Conservation (phyloP, 1,140 invertebrate species). For the Hyphantria cunea region DNA sequence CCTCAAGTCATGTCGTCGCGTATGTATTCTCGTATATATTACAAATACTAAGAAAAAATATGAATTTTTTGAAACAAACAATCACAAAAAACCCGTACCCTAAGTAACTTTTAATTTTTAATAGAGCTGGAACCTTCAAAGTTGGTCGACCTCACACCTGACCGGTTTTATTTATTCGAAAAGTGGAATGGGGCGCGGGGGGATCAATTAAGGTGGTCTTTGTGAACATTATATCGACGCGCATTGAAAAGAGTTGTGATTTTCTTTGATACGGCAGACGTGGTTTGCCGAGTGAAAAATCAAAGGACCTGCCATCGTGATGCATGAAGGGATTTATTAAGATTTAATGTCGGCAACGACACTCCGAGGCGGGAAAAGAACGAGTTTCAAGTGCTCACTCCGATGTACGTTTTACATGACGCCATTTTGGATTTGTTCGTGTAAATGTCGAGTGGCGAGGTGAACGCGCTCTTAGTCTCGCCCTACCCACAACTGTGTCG, state of each 20-base stretch:
- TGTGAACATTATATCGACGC: constrained; percentile 78
- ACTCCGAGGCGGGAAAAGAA: constrained; percentile 79
- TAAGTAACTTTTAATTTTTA: constrained; percentile 38
- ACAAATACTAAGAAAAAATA: too few species aligned
- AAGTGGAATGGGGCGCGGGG: constrained; percentile 55
- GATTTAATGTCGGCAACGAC: constrained; percentile 80
- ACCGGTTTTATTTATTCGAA: constrained; percentile 38
- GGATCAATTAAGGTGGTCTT: constrained; percentile 76
- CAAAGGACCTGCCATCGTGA: constrained; percentile 71
- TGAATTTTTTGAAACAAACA: neutral
- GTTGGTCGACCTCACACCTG: constrained; percentile 28
- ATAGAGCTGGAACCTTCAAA: constrained; percentile 27
- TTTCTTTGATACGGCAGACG: constrained; percentile 80
- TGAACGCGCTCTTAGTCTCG: constrained; percentile 13
- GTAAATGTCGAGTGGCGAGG: constrained; percentile 51
- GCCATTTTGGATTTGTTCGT: constrained; percentile 71
- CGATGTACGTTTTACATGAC: constrained; percentile 76
- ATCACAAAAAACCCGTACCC: constrained; percentile 32
- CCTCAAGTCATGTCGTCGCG: too few species aligned
- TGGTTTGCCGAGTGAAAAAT: constrained; percentile 80
- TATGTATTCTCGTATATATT: too few species aligned
- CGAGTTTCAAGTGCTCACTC: constrained; percentile 74
- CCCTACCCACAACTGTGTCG: constrained; percentile 15
- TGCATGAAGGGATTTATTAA: constrained; percentile 81
- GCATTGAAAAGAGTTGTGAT: constrained; percentile 81